Evolutionary conservation across 2,888 invertebrate species (phyloP), one percentile per base, ranked within the genome.

Genomic region (Caenorhabditis uteleia): DNA sequence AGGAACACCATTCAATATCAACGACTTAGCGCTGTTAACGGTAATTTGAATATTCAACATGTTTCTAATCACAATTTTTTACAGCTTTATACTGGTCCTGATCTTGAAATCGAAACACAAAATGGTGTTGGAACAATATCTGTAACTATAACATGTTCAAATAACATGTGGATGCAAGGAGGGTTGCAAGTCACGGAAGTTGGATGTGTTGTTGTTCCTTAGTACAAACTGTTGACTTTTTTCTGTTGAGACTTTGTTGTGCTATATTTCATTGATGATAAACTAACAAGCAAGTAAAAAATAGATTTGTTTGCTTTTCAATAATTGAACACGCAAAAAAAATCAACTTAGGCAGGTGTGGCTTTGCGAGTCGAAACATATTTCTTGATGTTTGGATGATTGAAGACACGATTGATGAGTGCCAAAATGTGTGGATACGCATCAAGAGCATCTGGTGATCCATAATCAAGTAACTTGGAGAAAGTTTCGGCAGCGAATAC

Each of bases 401-500:
- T 75, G 67, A 77, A 76, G 27, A 79, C 43, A n/a, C 77, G 75
- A 33, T 61, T 66, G 66, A 79, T 76, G 12, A 77, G 53, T 29
- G 51, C 59, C 54, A 70, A 51, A 46, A 79, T 77, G 48, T 74
- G 75, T 2, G 79, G 79, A 50, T 70, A 79, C 10, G 78, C 78
- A 38, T 77, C 77, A 12, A 79, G 65, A 29, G 74, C 72, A 48
- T 71, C 69, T 33, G 67, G 57, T 39, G 70, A 67, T 46, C 78
- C 79, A 34, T 65, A 79, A 31, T 79, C 79, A 26, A 73, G 47
- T 39, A 75, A 54, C 25, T 70, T 68, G 10, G 71, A 53, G 65
- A 79, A 79, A 10, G 46, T 56, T 56, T 79, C 79, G 14, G 79
- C 79, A 2, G 77, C 75, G 34, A 77, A 74, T 5, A 79, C 74